Percentiles rank a stretch among this genome's conserved stretches.
phyloP scores from a whole-genome alignment of 2,888 invertebrate species.

The Diaprepes abbreviatus region DNA sequence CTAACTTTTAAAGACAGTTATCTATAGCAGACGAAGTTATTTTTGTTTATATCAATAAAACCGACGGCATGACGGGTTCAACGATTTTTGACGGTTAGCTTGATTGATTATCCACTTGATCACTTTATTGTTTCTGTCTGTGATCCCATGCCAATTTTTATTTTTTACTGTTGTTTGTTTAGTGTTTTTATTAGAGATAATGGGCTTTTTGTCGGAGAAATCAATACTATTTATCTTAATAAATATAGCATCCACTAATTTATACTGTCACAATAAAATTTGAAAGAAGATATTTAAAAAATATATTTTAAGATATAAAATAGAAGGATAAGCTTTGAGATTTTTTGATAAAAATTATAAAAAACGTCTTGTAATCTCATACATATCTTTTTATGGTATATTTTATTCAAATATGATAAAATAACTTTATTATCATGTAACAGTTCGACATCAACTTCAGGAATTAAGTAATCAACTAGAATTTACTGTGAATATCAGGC shows the following conservation, averaged over 20 bases:
- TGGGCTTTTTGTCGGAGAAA: neutral
- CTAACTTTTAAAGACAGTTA: slow-evolving; percentile 17
- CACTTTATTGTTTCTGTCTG: neutral
- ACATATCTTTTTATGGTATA: too few relatives aligned
- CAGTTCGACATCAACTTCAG: too few relatives aligned
- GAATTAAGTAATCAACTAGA: too few relatives aligned
- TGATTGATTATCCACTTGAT: slow-evolving; percentile 12
- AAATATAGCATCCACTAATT: neutral
- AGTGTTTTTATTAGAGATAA: neutral
- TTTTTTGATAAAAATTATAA: too few relatives aligned
- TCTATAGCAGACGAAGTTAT: slow-evolving; percentile 13
- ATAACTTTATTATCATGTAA: too few relatives aligned
- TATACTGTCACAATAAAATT: neutral
- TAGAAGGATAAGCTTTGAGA: too few relatives aligned
- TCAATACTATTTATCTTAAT: neutral
- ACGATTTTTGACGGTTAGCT: slow-evolving; percentile 13
- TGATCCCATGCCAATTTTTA: slow-evolving; percentile 2
- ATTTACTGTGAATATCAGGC: too few relatives aligned
- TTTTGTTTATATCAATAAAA: slow-evolving; percentile 23
- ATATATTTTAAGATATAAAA: too few relatives aligned
- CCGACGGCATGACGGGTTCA: neutral
- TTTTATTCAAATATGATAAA: too few relatives aligned
- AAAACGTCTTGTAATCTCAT: too few relatives aligned
- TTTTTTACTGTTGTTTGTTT: neutral
- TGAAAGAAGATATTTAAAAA: too few relatives aligned